Evolutionary conservation across 2,888 invertebrate species (phyloP), one percentile per base, ranked within the genome.

Genomic region (Lepeophtheirus nordmannii): DNA sequence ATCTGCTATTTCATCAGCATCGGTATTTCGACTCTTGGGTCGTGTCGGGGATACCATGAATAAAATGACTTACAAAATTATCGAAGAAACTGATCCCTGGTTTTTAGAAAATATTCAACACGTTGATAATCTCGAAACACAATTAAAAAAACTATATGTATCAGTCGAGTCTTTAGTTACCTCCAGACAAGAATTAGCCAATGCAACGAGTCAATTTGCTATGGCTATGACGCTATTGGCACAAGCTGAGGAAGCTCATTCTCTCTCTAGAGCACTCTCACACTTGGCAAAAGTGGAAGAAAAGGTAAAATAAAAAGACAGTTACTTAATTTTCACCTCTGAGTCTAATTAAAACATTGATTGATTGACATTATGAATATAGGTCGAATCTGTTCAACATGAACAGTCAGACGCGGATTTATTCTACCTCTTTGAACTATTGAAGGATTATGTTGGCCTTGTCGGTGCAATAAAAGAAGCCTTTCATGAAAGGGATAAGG

Each of bases 81-180:
- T 98, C 96, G 97, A 97, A 74, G 98, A 99, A 79, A 89, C 87
- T 68, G 98, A 98, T 79, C 87, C 92, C 72, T 65, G 98, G 98
- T 98, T 98, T 78, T 96, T 97, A 76, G 96, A 98, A 75, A 92
- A 92, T 73, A 84, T 87, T 38, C 82, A 83, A 8, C 91, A 94
- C 75, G 83, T 97, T 57, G 96, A 97, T 73, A 85, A 85, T 46
- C 79, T 96, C 23, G 96, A 97, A 75, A 80, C 82, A 20, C 90
- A 93, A 22, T 62, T 62, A 20, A 59, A 62, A 40, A 62, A 62
- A 20, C 41, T 62, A 14, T 62, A 39, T 20, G 10, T 12, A 1
- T 40, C 40, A 20, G 41, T 40, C 1, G 56, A 64, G 7, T 23
- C 20, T 1, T 81, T 97, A 70, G 91, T 91, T 14, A 79, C 82